phyloP scores from a whole-genome alignment of 2,888 invertebrate genomes.

The Scaeva pyrastri region DNA sequence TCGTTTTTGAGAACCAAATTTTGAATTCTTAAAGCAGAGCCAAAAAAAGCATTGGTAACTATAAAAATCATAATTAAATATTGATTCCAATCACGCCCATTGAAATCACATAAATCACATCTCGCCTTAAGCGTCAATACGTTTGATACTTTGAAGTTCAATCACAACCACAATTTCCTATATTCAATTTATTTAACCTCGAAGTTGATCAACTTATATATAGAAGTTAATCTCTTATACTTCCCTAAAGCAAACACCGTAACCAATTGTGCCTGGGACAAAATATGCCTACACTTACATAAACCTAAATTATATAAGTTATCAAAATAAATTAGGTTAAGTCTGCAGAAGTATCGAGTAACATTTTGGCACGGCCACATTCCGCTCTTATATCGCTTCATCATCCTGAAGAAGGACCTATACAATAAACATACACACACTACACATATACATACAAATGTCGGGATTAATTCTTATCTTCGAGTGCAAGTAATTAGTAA shows the following conservation, averaged over 20 bases:
- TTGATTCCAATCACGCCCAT: too few relatives aligned
- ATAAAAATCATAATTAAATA: too few relatives aligned
- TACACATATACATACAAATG: too few relatives aligned
- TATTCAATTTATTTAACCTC: background rate
- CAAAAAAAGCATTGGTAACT: too few relatives aligned
- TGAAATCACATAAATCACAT: too few relatives aligned
- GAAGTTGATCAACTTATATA: background rate
- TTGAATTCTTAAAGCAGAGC: too few relatives aligned
- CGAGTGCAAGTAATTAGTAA: slow-evolving; percentile 68
- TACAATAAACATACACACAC: too few relatives aligned
- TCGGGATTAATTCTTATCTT: slow-evolving; percentile 20
- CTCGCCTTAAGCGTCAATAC: too few relatives aligned
- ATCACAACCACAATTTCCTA: background rate
- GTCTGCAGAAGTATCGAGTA: background rate
- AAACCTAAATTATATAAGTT: background rate
- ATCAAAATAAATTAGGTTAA: slow-evolving; percentile 7
- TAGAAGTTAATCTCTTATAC: background rate
- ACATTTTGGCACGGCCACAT: background rate
- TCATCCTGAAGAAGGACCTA: background rate
- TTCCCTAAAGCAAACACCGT: background rate
- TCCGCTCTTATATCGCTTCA: background rate
- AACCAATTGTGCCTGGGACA: background rate
- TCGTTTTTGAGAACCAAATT: too few relatives aligned
- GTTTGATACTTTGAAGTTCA: background rate
- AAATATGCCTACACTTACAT: too few relatives aligned